Conservation (phyloP, 2,113 vertebrate genomes). For the Pristiophorus japonicus region DNA sequence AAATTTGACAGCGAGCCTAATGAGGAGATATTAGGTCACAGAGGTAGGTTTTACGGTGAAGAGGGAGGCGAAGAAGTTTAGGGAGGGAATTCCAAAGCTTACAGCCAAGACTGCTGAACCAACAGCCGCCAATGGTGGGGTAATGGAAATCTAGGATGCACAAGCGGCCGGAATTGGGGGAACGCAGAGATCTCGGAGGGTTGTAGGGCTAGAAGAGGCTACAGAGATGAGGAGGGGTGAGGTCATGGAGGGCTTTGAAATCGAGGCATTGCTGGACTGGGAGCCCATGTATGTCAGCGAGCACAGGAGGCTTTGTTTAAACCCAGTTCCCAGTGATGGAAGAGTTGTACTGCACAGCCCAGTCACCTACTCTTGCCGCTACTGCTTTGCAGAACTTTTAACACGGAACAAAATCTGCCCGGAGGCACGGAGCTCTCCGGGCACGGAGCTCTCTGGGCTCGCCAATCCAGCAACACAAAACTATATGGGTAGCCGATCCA, state of each 20-base stretch:
- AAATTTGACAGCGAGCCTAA: neutral
- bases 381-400: no score
- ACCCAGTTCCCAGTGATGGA: no score
- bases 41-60: neutral
- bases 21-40: neutral
- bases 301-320: neutral
- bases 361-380: no score
- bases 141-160: neutral
- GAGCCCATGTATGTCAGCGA: no score
- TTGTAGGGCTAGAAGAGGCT: no score
- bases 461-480: no score
- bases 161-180: neutral
- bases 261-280: no score
- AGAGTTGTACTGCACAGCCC: no score
- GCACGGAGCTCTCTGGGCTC: no score
- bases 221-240: neutral
- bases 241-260: neutral
- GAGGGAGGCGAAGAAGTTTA: neutral
- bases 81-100: neutral
- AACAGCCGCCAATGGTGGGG: neutral
- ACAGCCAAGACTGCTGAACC: neutral
- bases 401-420: no score
- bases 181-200: neutral
- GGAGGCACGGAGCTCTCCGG: no score
- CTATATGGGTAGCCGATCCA: no score